phyloP scores from a whole-genome alignment of 2,113 vertebrate genomes.

The Carlito syrichta region DNA sequence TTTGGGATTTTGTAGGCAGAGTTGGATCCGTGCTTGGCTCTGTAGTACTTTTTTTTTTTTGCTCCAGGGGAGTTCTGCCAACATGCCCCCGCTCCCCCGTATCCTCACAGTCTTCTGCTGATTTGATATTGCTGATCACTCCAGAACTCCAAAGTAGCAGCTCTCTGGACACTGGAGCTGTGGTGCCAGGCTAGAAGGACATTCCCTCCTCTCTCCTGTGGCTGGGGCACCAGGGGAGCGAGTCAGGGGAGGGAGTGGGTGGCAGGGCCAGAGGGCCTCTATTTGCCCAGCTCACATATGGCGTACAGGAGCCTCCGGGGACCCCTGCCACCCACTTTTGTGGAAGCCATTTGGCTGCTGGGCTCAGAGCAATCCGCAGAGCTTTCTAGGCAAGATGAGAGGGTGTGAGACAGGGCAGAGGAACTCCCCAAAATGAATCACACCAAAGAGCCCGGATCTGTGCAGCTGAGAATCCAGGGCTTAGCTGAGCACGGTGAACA shows the following conservation, averaged over 20 bases:
- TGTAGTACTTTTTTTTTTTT: neutral
- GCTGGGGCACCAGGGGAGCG: neutral
- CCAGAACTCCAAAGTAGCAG: neutral
- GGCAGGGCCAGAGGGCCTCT: neutral
- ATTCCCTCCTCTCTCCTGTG: too few relatives aligned
- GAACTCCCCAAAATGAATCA: neutral
- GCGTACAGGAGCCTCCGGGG: neutral
- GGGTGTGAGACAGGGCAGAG: neutral
- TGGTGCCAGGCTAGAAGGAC: neutral
- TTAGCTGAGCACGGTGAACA: neutral
- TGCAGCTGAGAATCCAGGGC: neutral
- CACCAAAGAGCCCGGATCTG: neutral
- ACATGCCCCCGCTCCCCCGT: fast-evolving
- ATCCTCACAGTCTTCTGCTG: neutral
- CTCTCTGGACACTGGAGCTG: neutral
- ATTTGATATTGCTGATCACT: neutral
- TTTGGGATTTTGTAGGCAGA: neutral
- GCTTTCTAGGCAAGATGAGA: neutral
- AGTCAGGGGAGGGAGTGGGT: neutral
- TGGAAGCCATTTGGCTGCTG: neutral
- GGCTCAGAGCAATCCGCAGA: neutral
- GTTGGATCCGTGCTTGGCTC: neutral
- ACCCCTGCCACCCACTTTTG: neutral
- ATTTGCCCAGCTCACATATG: neutral
- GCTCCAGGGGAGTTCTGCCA: neutral